Percentiles rank a stretch among this genome's conserved stretches.
These are phyloP conservation scores for Amyelois transitella DNA, from an alignment of 1,140 invertebrate genomes.

Conservation along the genomic window DNA sequence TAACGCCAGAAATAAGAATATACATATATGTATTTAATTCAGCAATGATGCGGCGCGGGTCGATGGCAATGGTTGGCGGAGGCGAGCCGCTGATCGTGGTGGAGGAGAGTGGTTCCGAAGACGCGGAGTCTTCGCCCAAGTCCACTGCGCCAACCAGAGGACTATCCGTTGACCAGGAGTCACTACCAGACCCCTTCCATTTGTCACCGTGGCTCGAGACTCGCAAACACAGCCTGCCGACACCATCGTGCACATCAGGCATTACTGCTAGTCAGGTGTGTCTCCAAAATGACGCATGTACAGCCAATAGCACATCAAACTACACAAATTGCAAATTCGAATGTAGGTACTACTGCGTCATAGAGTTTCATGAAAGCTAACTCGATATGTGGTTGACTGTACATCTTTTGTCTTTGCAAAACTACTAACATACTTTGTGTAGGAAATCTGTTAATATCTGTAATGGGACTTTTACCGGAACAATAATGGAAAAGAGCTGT, in stretches of 20 bases:
- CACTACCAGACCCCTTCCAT: conserved; percentile 85
- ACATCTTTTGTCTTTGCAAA: too few relatives aligned
- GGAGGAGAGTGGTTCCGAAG: conserved; percentile 82
- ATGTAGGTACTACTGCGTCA: too few relatives aligned
- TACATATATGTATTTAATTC: background rate
- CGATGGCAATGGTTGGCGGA: conserved; percentile 55
- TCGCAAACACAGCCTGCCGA: conserved; percentile 87
- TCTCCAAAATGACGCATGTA: background rate
- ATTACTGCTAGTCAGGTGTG: conserved; percentile 87
- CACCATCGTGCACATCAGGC: conserved; percentile 86
- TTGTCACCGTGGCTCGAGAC: conserved; percentile 85
- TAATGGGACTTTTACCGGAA: too few relatives aligned
- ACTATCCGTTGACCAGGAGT: conserved; percentile 79
- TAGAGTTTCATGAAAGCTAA: too few relatives aligned
- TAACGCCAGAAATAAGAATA: too few relatives aligned
- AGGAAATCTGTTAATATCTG: too few relatives aligned
- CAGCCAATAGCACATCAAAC: too few relatives aligned
- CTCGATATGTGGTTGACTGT: too few relatives aligned
- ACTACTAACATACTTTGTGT: too few relatives aligned
- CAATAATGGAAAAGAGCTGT: too few relatives aligned
- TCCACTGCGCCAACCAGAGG: conserved; percentile 75
- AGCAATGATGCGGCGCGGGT: conserved; percentile 68
- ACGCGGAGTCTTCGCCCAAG: conserved; percentile 75
- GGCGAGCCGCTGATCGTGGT: conserved; percentile 86
- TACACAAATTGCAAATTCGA: too few relatives aligned